Percentiles rank a stretch among this genome's conserved stretches.
phyloP scores from a whole-genome alignment of 1,140 invertebrate species.

The Frieseomelitta varia region DNA sequence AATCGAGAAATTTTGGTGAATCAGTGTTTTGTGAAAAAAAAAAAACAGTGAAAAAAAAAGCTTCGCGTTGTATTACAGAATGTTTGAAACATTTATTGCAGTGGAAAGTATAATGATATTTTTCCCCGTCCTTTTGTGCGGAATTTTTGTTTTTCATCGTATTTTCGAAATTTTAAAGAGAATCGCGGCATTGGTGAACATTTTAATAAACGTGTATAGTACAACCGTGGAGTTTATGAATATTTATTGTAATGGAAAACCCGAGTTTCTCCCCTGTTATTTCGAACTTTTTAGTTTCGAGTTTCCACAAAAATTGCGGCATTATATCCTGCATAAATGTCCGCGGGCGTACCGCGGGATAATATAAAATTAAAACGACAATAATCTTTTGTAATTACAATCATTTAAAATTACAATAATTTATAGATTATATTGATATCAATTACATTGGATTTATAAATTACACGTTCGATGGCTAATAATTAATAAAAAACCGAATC shows the following conservation, averaged over 20 bases:
- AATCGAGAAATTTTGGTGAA: too few relatives aligned
- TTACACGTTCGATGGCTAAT: too few relatives aligned
- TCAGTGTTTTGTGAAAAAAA: too few relatives aligned
- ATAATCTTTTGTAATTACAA: too few relatives aligned
- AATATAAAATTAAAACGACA: too few relatives aligned
- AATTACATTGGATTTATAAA: too few relatives aligned
- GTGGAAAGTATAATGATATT: not conserved
- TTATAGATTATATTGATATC: too few relatives aligned
- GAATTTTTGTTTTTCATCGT: not conserved
- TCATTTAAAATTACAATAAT: too few relatives aligned
- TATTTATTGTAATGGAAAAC: not conserved
- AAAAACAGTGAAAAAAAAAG: not conserved
- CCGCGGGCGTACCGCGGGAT: too few relatives aligned
- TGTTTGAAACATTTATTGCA: not conserved
- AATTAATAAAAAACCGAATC: too few relatives aligned
- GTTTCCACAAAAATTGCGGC: not conserved
- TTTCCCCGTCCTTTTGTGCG: not conserved
- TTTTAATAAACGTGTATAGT: not conserved
- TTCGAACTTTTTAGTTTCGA: not conserved
- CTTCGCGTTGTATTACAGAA: not conserved
- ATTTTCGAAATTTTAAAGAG: not conserved
- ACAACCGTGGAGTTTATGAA: not conserved
- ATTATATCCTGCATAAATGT: too few relatives aligned
- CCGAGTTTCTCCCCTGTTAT: not conserved
- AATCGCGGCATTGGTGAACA: not conserved